Evolutionary conservation across 2,113 vertebrate genomes (phyloP), one percentile per base, ranked within the genome.

Genomic region (Brachyhypopomus occidentalis): DNA sequence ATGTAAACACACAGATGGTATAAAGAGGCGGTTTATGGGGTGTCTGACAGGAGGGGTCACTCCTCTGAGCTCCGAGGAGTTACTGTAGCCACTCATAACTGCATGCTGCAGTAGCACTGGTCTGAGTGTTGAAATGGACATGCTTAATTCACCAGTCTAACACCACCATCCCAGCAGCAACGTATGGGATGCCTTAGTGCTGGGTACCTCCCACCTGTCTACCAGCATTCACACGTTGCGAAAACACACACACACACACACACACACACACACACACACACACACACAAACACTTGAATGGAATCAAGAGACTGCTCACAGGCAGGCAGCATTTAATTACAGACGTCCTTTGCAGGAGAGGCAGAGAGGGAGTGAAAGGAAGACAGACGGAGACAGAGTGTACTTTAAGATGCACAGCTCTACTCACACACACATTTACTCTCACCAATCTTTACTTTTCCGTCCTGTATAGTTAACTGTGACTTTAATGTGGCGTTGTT

Each of bases 291-390:
- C 66, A 63, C 60, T 71, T 52, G 30, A 72, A 69, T 77, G 22
- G 72, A 69, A 41, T 62, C 66, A 55, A 59, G 45, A 62, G n/a
- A 78, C 45, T 58, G 7, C 1, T 20, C 30, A 36, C 36, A n/a
- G 58, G 22, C 56, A 25, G 80, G 45, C 64, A 66, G 69, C 55
- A 69, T 73, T 72, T 74, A 83, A 79, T 83, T 79, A 66, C 55
- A 38, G 25, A n/a, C 17, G 11, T 55, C 30, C 22, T 83, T 84
- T 81, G 60, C 81, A 77, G 70, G 85, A 75, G 63, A 87, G 79
- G 19, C 36, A 59, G 63, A 30, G 27, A 75, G 27, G 34, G 19
- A 62, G 36, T 5, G 59, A 73, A 25, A 34, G 16, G n/a, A n/a
- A 48, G 5, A 41, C 58, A 38, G 41, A 34, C 22, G 30, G 59